Evolutionary conservation across 2,888 invertebrate species (phyloP).

Genomic region (Yponomeuta sedellus): DNA sequence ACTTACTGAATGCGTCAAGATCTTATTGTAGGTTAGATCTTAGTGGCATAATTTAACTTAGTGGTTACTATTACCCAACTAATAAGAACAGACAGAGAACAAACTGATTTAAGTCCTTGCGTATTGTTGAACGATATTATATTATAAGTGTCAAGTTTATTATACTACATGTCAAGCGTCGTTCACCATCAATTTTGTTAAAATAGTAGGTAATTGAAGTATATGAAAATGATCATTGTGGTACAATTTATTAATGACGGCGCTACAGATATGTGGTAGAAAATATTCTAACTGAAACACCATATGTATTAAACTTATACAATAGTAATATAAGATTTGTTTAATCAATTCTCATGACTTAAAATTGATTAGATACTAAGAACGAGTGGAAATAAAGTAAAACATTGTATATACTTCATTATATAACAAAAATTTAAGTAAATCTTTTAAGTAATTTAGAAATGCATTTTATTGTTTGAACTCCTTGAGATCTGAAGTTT

Average conservation of each 20-base stretch:
- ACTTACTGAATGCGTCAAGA: conserved; percentile 55
- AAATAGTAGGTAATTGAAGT: conserved; percentile 24
- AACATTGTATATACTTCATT: conserved; percentile 69
- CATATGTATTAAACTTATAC: conserved; percentile 52
- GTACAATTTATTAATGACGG: conserved; percentile 56
- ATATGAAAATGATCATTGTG: conserved; percentile 29
- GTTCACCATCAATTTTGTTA: conserved; percentile 24
- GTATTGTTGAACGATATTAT: conserved; percentile 39
- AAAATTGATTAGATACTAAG: conserved; percentile 64
- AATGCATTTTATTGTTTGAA: conserved; percentile 60
- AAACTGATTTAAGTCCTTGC: conserved; percentile 38
- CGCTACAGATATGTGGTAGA: conserved; percentile 46
- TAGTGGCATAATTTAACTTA: conserved; percentile 32
- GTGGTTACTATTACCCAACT: conserved; percentile 22
- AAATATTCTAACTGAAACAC: conserved; percentile 54
- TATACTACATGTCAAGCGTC: neutral
- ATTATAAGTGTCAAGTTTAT: conserved; percentile 13
- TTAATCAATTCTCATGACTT: conserved; percentile 70
- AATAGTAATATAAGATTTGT: conserved; percentile 54
- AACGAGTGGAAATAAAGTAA: conserved; percentile 66
- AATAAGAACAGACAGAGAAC: conserved; percentile 41
- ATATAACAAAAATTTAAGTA: conserved; percentile 69
- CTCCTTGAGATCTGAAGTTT: conserved; percentile 72
- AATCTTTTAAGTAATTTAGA: conserved; percentile 71
- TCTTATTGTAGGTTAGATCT: conserved; percentile 56